phyloP scores from a whole-genome alignment of 1,140 invertebrate species.

The Drosophila pachea region DNA sequence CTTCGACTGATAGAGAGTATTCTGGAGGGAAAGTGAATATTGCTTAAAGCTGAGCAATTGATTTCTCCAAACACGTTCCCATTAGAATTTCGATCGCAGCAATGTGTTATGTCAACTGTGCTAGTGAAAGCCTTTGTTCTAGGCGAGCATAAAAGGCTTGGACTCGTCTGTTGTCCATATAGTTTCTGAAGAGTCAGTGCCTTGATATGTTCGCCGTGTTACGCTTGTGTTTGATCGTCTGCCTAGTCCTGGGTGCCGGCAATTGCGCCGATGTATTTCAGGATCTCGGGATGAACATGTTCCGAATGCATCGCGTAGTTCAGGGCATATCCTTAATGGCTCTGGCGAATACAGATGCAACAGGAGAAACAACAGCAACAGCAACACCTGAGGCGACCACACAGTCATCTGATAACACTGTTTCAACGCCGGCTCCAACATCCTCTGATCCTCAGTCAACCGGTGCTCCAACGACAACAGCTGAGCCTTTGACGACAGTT shows the following conservation, averaged over 20 bases:
- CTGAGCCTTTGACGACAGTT: background rate
- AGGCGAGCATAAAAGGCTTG: background rate
- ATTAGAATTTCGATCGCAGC: background rate
- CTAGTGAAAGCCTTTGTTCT: background rate
- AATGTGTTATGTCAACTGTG: slow-evolving; percentile 2
- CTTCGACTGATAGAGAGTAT: slow-evolving; percentile 1
- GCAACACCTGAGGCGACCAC: background rate
- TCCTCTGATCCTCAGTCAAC: background rate
- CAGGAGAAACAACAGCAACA: background rate
- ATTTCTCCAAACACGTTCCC: background rate
- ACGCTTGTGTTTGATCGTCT: background rate
- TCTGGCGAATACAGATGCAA: background rate
- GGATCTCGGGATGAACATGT: background rate
- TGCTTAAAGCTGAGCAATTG: background rate
- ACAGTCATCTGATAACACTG: background rate
- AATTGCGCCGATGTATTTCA: background rate
- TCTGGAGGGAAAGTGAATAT: background rate
- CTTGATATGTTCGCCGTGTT: slow-evolving; percentile 2
- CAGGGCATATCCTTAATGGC: background rate
- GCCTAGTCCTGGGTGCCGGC: background rate
- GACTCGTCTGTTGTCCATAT: background rate
- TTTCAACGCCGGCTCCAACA: background rate
- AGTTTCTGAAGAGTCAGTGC: background rate
- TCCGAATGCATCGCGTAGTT: background rate
- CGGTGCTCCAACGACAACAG: background rate